phyloP scores from a whole-genome alignment of 2,888 invertebrate species.

The Ametastegia equiseti region DNA sequence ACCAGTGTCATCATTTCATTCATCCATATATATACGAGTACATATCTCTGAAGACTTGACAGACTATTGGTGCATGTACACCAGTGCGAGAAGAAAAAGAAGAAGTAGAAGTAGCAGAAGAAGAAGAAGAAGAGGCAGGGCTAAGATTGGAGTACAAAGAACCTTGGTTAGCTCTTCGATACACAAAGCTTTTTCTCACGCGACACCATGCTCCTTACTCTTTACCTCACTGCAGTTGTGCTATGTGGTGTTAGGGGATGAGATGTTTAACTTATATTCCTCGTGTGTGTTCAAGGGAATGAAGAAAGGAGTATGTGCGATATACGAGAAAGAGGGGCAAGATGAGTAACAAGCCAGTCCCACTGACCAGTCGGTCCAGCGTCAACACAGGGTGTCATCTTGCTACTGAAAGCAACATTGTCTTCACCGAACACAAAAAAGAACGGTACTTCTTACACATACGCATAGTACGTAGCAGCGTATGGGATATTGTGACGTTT shows the following conservation, averaged over 20 bases:
- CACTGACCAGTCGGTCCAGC: constrained; percentile 43
- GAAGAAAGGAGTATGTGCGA: neutral
- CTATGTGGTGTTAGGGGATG: constrained; percentile 1
- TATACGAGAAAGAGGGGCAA: neutral
- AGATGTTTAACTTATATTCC: neutral
- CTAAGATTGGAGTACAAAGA: constrained; percentile 20
- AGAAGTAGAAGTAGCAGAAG: neutral
- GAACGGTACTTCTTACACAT: neutral
- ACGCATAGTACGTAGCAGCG: too few relatives aligned
- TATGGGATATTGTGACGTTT: neutral
- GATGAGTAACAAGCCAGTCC: neutral
- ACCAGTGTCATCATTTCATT: neutral
- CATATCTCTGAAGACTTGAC: neutral
- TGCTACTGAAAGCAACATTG: neutral
- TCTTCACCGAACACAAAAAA: neutral
- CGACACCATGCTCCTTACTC: constrained; percentile 31
- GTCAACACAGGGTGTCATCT: constrained; percentile 34
- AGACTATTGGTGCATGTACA: neutral
- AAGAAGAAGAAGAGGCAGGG: neutral
- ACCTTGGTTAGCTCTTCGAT: constrained; percentile 22
- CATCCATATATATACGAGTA: neutral
- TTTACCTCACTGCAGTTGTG: neutral
- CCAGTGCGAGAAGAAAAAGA: neutral
- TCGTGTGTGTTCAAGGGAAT: neutral
- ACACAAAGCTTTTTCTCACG: constrained; percentile 42